Conservation (phyloP, 1,140 invertebrate genomes). For the Sitobion miscanthi region DNA sequence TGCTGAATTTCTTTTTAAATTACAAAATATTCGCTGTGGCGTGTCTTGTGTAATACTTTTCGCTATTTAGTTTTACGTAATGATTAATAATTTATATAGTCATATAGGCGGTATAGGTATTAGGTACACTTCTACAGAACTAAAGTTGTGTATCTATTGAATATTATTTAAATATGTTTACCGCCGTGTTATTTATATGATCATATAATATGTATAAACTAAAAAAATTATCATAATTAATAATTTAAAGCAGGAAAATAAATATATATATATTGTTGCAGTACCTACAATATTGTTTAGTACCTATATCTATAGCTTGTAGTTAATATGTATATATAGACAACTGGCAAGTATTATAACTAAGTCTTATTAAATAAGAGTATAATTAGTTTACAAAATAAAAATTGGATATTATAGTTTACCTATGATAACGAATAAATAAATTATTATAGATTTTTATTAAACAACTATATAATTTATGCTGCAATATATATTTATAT, state of each 20-base stretch:
- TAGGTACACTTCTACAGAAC: neutral
- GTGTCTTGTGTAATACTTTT: neutral
- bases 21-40: neutral
- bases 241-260: neutral
- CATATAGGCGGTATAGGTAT: neutral
- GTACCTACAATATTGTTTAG: neutral
- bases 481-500: neutral
- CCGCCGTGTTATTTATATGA: neutral
- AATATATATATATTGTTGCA: neutral
- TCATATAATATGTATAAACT: neutral
- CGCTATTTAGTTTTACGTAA: neutral
- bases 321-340: too few species aligned
- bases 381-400: neutral
- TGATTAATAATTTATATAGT: neutral
- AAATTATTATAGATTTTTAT: neutral
- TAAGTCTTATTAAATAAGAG: neutral
- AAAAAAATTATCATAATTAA: neutral
- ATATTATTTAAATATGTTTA: neutral
- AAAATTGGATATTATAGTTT: neutral
- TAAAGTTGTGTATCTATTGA: neutral
- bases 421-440: neutral
- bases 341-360: neutral
- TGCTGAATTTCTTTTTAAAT: neutral
- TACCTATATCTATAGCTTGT: too few species aligned
- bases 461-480: neutral